These are phyloP conservation scores for Malthinus flaveolus DNA, from an alignment of 2,888 invertebrate species.

Conservation along the genomic window DNA sequence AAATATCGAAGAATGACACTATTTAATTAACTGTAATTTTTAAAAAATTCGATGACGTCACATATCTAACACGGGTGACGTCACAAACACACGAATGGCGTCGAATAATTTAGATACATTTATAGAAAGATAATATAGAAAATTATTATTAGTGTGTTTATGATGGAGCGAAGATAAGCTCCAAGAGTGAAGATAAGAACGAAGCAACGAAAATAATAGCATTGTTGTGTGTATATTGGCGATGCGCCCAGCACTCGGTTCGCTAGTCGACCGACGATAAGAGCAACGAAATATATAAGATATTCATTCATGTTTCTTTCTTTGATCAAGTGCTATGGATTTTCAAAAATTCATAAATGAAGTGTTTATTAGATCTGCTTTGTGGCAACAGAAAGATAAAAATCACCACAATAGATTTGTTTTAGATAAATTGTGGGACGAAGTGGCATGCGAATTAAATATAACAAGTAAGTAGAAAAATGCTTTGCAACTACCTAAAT, in stretches of 20 bases:
- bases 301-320: not conserved
- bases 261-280: not conserved
- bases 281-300: not conserved
- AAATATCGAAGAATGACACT: too few species aligned
- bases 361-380: slow-evolving; percentile 4
- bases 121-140: too few species aligned
- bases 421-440: slow-evolving; percentile 15
- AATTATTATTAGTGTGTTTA: too few species aligned
- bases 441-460: slow-evolving; percentile 10
- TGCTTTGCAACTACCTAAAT: too few species aligned
- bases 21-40: too few species aligned
- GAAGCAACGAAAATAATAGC: too few species aligned
- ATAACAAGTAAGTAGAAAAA: slow-evolving; percentile 9
- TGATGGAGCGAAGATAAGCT: too few species aligned
- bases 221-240: not conserved
- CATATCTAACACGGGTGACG: too few species aligned
- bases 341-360: slow-evolving; percentile 6
- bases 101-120: too few species aligned
- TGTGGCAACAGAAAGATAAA: slow-evolving; percentile 11
- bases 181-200: too few species aligned
- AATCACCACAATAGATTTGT: slow-evolving; percentile 17
- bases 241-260: not conserved
- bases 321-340: not conserved
- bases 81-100: too few species aligned
- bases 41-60: too few species aligned